phyloP scores from a whole-genome alignment of 2,113 vertebrate genomes.

The Struthidea cinerea region DNA sequence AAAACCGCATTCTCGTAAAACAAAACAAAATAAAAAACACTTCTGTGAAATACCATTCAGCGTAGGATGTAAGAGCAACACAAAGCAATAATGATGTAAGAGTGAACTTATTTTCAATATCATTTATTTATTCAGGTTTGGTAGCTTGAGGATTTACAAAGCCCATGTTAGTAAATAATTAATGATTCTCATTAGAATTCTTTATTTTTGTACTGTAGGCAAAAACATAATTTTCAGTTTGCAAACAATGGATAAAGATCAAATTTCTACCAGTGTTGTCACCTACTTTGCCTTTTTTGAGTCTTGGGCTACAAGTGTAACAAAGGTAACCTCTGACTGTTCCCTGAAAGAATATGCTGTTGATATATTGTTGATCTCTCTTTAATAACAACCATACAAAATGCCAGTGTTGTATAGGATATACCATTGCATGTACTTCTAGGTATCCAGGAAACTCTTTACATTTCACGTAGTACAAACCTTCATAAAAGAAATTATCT shows the following conservation, averaged over 20 bases:
- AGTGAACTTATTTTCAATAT: neutral
- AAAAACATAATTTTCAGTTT: conserved; percentile 8
- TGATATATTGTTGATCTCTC: neutral
- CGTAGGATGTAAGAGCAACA: neutral
- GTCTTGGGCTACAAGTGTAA: neutral
- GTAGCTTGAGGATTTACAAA: neutral
- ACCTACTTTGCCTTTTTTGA: neutral
- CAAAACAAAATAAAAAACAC: neutral
- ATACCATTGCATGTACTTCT: neutral
- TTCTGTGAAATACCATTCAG: neutral
- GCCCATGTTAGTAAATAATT: conserved; percentile 31
- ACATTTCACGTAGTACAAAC: neutral
- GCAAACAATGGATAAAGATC: neutral
- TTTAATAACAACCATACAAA: neutral
- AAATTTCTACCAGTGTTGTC: neutral
- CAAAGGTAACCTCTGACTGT: neutral
- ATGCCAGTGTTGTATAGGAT: neutral
- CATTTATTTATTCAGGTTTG: conserved; percentile 16
- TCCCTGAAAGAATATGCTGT: neutral
- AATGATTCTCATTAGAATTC: conserved; percentile 33
- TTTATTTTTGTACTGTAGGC: neutral
- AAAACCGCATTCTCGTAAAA: neutral
- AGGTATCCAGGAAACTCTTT: neutral
- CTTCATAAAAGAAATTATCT: neutral
- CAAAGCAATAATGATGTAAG: neutral